Conservation (phyloP, 1,140 invertebrate species). For the Neotoxoptera formosana region DNA sequence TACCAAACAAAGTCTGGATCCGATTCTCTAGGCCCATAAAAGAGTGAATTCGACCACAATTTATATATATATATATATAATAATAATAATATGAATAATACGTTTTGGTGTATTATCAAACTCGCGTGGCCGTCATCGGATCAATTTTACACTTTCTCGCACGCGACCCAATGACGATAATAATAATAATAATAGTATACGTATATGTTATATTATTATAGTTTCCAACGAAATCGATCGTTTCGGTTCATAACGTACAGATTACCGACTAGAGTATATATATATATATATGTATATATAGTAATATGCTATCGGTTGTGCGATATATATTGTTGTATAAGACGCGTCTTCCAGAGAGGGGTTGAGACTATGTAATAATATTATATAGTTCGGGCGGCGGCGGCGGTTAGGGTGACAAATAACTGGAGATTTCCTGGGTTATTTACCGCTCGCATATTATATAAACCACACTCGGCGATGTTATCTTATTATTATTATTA, state of each 20-base stretch:
- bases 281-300: neutral
- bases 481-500: neutral
- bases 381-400: neutral
- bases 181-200: no score
- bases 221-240: neutral
- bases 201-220: neutral
- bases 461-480: neutral
- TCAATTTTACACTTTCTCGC: neutral
- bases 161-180: neutral
- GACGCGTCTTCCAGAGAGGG: neutral
- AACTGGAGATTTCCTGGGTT: neutral
- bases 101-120: neutral
- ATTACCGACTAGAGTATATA: neutral
- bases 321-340: neutral
- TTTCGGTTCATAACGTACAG: neutral
- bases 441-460: conserved; percentile 7
- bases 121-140: neutral
- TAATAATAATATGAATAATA: no score
- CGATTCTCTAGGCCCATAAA: no score
- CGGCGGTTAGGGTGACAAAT: neutral
- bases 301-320: neutral
- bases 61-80: neutral
- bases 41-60: no score
- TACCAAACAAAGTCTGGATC: no score
- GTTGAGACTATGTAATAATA: neutral